Conservation (phyloP, 2,113 vertebrate species). For the Pogona vitticeps region DNA sequence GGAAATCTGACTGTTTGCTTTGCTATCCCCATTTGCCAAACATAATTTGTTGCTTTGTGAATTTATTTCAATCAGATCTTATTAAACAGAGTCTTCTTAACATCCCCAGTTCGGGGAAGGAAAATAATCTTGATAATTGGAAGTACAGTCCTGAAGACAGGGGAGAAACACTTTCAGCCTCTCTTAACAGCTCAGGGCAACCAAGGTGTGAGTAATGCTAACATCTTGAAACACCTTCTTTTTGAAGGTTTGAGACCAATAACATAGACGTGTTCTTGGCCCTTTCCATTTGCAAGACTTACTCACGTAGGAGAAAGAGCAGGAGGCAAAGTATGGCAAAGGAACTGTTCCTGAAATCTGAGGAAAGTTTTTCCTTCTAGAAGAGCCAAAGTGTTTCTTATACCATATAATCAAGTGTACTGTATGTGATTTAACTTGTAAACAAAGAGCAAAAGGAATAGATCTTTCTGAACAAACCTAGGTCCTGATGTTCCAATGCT, state of each 20-base stretch:
- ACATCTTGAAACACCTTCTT: background rate
- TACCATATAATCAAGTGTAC: no score
- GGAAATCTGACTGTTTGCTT: slow-evolving; percentile 81
- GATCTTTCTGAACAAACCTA: no score
- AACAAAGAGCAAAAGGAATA: no score
- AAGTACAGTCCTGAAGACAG: slow-evolving; percentile 21
- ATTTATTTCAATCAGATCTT: slow-evolving; percentile 76
- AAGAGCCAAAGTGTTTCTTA: no score
- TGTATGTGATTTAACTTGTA: no score
- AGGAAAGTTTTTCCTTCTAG: background rate
- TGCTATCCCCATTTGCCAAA: slow-evolving; percentile 77
- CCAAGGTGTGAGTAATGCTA: slow-evolving; percentile 3
- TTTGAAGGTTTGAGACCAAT: background rate
- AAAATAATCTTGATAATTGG: slow-evolving; percentile 48
- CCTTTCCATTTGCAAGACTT: background rate
- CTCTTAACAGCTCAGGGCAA: background rate
- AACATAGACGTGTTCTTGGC: slow-evolving; percentile 4
- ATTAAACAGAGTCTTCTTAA: slow-evolving; percentile 69
- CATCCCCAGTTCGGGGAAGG: slow-evolving; percentile 65
- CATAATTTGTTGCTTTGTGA: slow-evolving; percentile 78
- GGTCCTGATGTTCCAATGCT: no score
- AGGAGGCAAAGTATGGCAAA: background rate
- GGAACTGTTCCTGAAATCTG: slow-evolving; percentile 5
- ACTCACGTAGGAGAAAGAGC: background rate
- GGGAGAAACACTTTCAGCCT: background rate